phyloP scores from a whole-genome alignment of 2,888 invertebrate species.

The Chalcis sispes region DNA sequence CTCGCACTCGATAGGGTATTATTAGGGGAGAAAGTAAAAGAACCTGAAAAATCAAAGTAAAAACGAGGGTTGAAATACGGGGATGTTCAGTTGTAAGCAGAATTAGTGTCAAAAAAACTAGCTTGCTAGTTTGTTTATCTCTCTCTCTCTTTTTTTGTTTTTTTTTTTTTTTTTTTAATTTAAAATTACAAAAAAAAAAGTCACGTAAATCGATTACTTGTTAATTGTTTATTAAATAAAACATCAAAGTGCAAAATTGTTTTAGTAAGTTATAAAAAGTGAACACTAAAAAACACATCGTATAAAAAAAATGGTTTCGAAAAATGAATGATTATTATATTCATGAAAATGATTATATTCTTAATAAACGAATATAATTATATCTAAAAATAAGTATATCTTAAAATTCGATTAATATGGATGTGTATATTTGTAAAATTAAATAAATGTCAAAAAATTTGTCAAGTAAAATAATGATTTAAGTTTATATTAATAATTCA shows the following conservation, averaged over 20 bases:
- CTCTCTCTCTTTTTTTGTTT: no score
- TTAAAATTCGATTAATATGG: neutral
- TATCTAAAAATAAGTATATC: conserved; percentile 4
- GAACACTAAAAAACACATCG: neutral
- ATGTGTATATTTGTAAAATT: neutral
- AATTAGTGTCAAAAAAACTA: conserved; percentile 8
- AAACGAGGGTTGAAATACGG: conserved; percentile 9
- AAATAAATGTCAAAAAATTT: neutral
- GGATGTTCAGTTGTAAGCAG: neutral
- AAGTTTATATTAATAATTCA: no score
- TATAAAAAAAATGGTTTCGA: neutral
- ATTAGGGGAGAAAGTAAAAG: conserved; percentile 45
- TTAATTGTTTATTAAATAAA: neutral
- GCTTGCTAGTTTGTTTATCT: no score
- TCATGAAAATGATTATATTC: no score
- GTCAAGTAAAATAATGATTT: no score
- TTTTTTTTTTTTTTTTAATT: no score
- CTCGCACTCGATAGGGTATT: conserved; percentile 44
- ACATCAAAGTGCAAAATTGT: neutral
- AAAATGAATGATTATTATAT: neutral
- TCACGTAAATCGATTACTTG: no score
- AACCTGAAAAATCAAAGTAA: conserved; percentile 51
- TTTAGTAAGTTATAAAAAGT: neutral
- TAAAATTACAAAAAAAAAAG: no score
- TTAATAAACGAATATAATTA: no score